Evolutionary conservation across 23 tunicate species (phyloP), one percentile per base, ranked within the genome.

Genomic region (Trididemnum miniatum): DNA sequence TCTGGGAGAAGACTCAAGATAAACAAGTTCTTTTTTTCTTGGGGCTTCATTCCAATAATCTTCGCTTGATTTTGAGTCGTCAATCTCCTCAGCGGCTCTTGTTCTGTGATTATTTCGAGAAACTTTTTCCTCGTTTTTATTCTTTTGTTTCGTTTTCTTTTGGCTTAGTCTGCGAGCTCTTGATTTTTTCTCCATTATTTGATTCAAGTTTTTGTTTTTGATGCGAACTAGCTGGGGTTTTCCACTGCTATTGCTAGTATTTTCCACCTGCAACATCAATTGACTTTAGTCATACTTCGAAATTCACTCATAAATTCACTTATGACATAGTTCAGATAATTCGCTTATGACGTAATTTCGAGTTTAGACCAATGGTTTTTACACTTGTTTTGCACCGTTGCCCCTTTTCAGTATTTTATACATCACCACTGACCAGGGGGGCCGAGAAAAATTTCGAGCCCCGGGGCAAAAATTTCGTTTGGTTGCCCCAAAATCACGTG

Each of bases 1-100:
- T 0, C 30, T 31, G 29, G 97, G 97, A 0, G 97, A 91, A 28
- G 66, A 74, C 51, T 85, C 97, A 1, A 91, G 79, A 76, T 85
- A 91, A n/a, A 91, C 97, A 30, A 91, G 71, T 59, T 91, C 97
- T 31, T 82, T 91, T 30, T 86, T 81, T 32, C 86, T 51, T 12
- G 97, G 97, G 57, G 50, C 69, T 25, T 44, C 89, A 9, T 34
- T 27, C 27, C n/a, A 1, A 28, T 44, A 31, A 5, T 49, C 49
- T 12, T 32, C 23, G 0, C 4, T 37, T 20, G 79, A 22, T 1
- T 35, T 38, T 65, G 37, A 5, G 69, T 62, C 27, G 29, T 15
- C 23, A 32, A 69, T 69, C 31, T 69, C 22, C 37, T 31, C 22
- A 24, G 79, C 29, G 15, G 79, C 59, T 39, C 79, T 73, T 40